Evolutionary conservation across 2,888 invertebrate species (phyloP).

Genomic region (Dendrolimus pini): DNA sequence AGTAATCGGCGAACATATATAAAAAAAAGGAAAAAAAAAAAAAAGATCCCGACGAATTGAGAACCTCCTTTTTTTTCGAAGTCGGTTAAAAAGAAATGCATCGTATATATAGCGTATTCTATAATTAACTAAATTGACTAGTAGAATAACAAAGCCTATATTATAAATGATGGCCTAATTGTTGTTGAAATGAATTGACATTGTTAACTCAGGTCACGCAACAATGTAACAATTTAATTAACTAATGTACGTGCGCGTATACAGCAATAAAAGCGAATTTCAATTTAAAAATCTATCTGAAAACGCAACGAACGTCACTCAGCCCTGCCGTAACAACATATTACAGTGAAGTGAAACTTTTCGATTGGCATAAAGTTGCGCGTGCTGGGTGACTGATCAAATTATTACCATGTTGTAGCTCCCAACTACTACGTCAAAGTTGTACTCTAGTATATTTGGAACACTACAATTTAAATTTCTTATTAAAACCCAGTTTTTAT

Average conservation of each 20-base stretch:
- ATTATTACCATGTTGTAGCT: constrained; percentile 69
- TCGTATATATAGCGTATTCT: too few relatives aligned
- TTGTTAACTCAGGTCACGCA: constrained; percentile 1
- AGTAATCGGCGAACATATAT: too few relatives aligned
- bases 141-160: too few relatives aligned
- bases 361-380: constrained; percentile 25
- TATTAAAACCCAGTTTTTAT: too few relatives aligned
- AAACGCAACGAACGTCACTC: constrained; percentile 22
- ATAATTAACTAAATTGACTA: too few relatives aligned
- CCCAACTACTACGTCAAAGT: constrained; percentile 41
- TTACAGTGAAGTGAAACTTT: constrained; percentile 56
- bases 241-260: constrained; percentile 12
- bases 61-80: too few relatives aligned
- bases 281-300: constrained; percentile 24
- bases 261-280: constrained; percentile 15
- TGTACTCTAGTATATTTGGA: constrained; percentile 10
- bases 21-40: too few relatives aligned
- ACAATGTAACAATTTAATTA: constrained; percentile 11
- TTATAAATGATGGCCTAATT: too few relatives aligned
- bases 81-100: too few relatives aligned
- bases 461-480: too few relatives aligned
- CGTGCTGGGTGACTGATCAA: constrained; percentile 58
- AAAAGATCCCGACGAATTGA: too few relatives aligned
- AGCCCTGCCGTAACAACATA: constrained; percentile 56
- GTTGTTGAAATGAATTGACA: not conserved